A percentile compares a stretch with the other conserved stretches of the same genome.
Evolutionary conservation across 2,888 invertebrate genomes (phyloP).

Genomic region (Camptogramma bilineatum): DNA sequence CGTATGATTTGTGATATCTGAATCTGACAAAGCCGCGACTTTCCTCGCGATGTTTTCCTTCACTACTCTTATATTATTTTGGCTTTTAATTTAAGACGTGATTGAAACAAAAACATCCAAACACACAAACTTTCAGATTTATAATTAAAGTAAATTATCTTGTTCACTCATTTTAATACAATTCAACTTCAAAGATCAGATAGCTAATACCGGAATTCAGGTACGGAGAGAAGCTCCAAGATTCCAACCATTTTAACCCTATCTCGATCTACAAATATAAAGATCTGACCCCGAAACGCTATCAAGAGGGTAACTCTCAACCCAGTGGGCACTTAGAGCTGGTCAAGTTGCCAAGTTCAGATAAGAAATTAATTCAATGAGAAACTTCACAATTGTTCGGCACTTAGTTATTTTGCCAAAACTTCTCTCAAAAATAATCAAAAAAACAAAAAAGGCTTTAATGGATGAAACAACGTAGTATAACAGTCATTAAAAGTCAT

Average conservation of each 20-base stretch:
- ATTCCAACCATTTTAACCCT: neutral
- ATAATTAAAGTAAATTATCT: no score
- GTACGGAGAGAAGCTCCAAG: neutral
- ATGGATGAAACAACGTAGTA: slow-evolving; percentile 24
- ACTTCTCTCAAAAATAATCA: no score
- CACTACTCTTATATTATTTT: no score
- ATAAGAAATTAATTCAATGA: slow-evolving; percentile 34
- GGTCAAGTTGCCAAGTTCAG: slow-evolving; percentile 31
- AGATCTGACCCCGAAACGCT: slow-evolving; percentile 10
- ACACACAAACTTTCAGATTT: no score
- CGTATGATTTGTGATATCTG: no score
- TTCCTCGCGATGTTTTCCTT: no score
- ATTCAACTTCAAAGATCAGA: neutral
- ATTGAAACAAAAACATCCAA: no score
- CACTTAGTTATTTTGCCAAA: slow-evolving; percentile 31
- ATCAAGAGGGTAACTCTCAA: slow-evolving; percentile 19
- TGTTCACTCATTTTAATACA: no score
- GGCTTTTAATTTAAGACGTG: no score
- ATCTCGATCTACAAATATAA: neutral
- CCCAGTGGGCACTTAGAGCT: slow-evolving; percentile 11
- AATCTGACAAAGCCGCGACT: no score
- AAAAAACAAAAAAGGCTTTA: slow-evolving; percentile 43
- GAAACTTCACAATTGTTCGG: slow-evolving; percentile 32
- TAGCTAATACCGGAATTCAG: neutral
- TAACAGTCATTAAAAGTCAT: no score